Evolutionary conservation across 2,888 invertebrate genomes (phyloP), one percentile per base, ranked within the genome.

Genomic region (Pheosia tremula): DNA sequence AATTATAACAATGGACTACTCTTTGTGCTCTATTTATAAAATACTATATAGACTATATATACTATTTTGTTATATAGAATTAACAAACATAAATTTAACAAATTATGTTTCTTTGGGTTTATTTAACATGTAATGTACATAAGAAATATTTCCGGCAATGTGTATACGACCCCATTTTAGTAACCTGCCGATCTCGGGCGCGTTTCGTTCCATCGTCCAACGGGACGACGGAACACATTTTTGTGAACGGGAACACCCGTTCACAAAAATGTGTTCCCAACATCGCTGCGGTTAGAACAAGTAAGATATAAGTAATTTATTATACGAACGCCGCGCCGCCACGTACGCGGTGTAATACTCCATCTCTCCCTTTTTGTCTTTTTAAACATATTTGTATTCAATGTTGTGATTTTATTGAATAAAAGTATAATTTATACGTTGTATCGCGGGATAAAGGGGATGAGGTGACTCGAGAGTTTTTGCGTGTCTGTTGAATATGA

Each of bases 301-400:
- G 68, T 67, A 72, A 66, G 56, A 59, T 43, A 63, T 75, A 69
- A 80, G 64, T 75, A 69, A 80, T 81, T 77, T 82, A 78, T 79
- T 67, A 63, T 66, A 45, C 10, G 66, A 69, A 67, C 74, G 64
- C 68, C 64, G 61, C 74, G 64, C 68, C 64, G 61, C 66, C 63
- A 49, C 38, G 56, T 69, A 58, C 50, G 59, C 10, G 60, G 56
- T n/a, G 64, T 66, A 58, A 71, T 65, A 72, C 57, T 62, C 59
- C 56, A 65, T 69, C 55, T 62, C 63, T 63, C 38, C 24, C 59
- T 64, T 72, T 69, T 64, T 65, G 63, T 69, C 68, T 37, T 66
- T 58, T 54, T 60, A 72, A 61, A 67, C 70, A 63, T 59, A 47
- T 63, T 55, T 52, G 54, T 66, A 66, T 66, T 72, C 68, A 71